Evolutionary conservation across 2,113 vertebrate genomes (phyloP).

Genomic region (Pseudorhombus dupliciocellatus): DNA sequence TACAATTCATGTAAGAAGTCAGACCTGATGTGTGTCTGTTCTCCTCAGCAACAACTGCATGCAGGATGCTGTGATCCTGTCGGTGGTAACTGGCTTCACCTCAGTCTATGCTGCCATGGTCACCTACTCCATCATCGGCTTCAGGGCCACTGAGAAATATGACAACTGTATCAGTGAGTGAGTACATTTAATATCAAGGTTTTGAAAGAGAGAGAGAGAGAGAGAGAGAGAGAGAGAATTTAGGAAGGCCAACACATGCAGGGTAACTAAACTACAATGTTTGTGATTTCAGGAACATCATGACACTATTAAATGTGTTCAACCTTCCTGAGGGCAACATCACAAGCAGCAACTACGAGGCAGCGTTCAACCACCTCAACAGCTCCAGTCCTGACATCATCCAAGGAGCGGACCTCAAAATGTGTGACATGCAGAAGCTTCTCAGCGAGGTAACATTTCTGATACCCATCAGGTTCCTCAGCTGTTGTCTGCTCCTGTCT

Average conservation of each 20-base stretch:
- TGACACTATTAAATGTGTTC: constrained; percentile 64
- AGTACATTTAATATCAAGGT: constrained; percentile 38
- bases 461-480: neutral
- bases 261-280: neutral
- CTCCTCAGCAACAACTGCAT: constrained; percentile 89
- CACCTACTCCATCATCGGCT: constrained; percentile 92
- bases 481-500: neutral
- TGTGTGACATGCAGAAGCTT: constrained; percentile 64
- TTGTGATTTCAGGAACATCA: constrained; percentile 68
- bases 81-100: constrained; percentile 88
- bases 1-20: neutral
- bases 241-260: neutral
- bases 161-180: constrained; percentile 85
- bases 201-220: neutral
- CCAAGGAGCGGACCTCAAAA: constrained; percentile 47
- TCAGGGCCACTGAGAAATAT: constrained; percentile 88
- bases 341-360: constrained; percentile 58
- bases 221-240: too few relatives aligned
- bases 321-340: constrained; percentile 68
- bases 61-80: constrained; percentile 87
- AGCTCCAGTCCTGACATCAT: constrained; percentile 50
- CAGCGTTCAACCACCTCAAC: constrained; percentile 46
- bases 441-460: constrained; percentile 60
- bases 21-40: neutral
- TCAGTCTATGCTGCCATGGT: constrained; percentile 89